Conservation (phyloP, 2,113 vertebrate species). For the Erythrolamprus reginae region DNA sequence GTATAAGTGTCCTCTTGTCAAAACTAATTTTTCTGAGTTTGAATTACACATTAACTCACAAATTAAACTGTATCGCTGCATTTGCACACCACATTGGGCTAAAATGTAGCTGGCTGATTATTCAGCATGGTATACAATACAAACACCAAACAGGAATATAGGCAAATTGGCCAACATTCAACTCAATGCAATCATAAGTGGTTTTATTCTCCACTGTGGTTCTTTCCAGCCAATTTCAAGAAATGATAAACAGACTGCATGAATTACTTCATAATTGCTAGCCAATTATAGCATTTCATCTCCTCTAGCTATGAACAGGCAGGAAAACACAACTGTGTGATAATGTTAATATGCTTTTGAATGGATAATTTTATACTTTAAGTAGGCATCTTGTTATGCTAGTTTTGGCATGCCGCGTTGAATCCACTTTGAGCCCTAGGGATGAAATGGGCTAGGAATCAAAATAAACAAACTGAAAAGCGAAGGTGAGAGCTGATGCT, state of each 20-base stretch:
- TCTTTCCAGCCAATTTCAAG: background rate
- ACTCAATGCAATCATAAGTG: background rate
- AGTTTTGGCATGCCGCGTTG: background rate
- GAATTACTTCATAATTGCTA: background rate
- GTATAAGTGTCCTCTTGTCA: background rate
- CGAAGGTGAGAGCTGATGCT: background rate
- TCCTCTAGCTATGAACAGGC: background rate
- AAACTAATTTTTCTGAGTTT: background rate
- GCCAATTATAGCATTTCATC: background rate
- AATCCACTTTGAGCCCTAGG: background rate
- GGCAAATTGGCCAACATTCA: background rate
- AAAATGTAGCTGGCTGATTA: background rate
- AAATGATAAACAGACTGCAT: background rate
- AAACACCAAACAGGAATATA: background rate
- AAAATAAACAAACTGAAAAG: background rate
- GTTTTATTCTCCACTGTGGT: background rate
- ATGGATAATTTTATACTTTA: slow-evolving; percentile 11
- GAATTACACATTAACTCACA: background rate
- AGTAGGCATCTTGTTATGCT: slow-evolving; percentile 5
- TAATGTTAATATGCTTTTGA: background rate
- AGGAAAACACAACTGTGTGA: background rate
- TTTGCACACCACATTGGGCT: background rate
- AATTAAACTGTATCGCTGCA: background rate
- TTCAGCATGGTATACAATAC: background rate
- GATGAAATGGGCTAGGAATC: background rate